phyloP scores from a whole-genome alignment of 2,113 vertebrate genomes.

The Plectropomus leopardus region DNA sequence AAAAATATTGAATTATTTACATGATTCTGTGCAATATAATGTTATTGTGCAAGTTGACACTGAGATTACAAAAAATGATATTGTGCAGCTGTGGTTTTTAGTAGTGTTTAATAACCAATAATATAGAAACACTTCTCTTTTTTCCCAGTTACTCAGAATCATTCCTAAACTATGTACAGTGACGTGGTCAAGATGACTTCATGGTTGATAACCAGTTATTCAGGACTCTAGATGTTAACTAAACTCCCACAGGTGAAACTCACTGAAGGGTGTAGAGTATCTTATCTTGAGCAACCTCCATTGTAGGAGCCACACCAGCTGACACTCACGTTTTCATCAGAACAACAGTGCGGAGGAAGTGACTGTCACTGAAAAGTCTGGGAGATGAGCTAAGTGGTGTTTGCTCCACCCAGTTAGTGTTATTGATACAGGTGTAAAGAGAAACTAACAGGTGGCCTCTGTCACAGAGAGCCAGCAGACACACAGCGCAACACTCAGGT shows the following conservation, averaged over 20 bases:
- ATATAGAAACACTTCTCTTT: not conserved
- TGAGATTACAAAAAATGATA: no score
- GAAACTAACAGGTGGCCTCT: conserved; percentile 61
- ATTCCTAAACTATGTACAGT: conserved; percentile 2
- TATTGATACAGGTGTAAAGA: conserved; percentile 60
- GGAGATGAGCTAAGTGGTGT: conserved; percentile 42
- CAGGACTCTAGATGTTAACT: conserved; percentile 43
- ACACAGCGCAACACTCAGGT: not conserved
- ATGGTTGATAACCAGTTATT: conserved; percentile 62
- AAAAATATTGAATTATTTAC: no score
- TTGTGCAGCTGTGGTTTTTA: no score
- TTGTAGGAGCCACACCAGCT: conserved; percentile 40
- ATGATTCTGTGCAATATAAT: no score
- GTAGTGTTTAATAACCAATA: not conserved
- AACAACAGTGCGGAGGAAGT: conserved; percentile 44
- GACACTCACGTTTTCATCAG: conserved; percentile 58
- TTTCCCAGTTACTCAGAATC: not conserved
- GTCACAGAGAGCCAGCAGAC: conserved; percentile 42
- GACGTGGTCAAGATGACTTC: conserved; percentile 28
- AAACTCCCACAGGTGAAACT: conserved; percentile 56
- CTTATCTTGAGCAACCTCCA: conserved; percentile 48
- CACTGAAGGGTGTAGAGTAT: conserved; percentile 47
- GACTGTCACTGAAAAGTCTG: conserved; percentile 46
- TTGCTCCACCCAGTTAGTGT: conserved; percentile 71
- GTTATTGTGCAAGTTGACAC: no score